Conservation (phyloP, 2,888 invertebrate species). For the Cabera pusaria region DNA sequence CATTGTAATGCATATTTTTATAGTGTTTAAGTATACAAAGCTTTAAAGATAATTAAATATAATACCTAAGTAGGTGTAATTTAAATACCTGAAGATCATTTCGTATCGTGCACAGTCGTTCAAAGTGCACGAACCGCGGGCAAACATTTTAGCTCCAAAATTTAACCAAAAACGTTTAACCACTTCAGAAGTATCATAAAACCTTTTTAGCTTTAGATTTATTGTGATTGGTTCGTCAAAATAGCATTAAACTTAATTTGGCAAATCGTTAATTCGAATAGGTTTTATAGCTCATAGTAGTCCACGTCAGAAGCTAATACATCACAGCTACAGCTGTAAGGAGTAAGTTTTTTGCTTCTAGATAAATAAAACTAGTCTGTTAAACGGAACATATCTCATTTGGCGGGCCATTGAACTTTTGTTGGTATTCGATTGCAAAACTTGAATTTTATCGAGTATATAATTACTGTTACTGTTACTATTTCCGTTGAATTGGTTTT, state of each 20-base stretch:
- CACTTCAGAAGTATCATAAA: slow-evolving; percentile 1
- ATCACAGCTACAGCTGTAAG: slow-evolving; percentile 8
- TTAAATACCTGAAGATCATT: too few relatives aligned
- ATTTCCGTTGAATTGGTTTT: too few relatives aligned
- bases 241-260: slow-evolving; percentile 3
- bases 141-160: background rate
- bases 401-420: slow-evolving; percentile 5
- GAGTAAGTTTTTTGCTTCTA: slow-evolving; percentile 11
- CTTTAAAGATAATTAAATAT: too few relatives aligned
- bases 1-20: too few relatives aligned
- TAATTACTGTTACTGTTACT: too few relatives aligned
- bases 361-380: slow-evolving; percentile 16
- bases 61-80: too few relatives aligned
- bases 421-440: too few relatives aligned
- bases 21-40: too few relatives aligned
- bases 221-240: slow-evolving; percentile 20
- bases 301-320: slow-evolving; percentile 15
- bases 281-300: slow-evolving; percentile 6
- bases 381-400: slow-evolving; percentile 2
- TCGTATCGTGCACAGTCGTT: background rate
- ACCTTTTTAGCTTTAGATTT: slow-evolving; percentile 9
- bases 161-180: slow-evolving; percentile 4
- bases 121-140: slow-evolving; percentile 10
- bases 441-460: too few relatives aligned
- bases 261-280: background rate